Conservation (phyloP, 2,797 vertebrate species). For the Megaceryle alcyon region DNA sequence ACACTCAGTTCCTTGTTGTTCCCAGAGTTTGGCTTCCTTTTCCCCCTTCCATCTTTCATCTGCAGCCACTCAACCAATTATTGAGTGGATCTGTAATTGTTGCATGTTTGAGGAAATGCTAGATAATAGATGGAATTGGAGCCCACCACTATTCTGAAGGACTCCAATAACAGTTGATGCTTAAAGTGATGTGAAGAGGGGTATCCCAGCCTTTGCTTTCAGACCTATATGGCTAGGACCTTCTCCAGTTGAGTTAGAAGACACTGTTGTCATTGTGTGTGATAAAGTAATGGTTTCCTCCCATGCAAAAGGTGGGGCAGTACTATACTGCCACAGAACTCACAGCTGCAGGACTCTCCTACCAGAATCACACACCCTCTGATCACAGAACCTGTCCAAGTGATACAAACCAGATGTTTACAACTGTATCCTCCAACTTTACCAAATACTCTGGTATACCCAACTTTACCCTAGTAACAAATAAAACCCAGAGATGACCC, state of each 20-base stretch:
- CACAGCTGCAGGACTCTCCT: neutral
- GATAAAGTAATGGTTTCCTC: neutral
- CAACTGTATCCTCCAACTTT: neutral
- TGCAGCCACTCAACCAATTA: neutral
- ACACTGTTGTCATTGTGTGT: neutral
- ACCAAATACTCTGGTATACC: neutral
- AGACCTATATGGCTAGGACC: neutral
- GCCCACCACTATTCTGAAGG: neutral
- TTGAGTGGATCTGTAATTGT: neutral
- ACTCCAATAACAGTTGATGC: neutral
- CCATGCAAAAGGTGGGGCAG: neutral
- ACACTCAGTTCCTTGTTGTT: neutral
- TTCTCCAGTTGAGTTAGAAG: neutral
- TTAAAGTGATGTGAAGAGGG: neutral
- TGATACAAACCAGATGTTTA: neutral
- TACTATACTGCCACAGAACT: neutral
- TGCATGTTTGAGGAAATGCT: neutral
- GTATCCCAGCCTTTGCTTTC: neutral
- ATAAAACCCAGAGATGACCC: neutral
- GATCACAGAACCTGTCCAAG: neutral
- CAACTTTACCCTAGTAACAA: neutral
- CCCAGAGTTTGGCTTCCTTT: neutral
- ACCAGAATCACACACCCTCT: neutral
- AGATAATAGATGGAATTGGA: neutral
- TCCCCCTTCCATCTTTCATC: neutral